phyloP scores from a whole-genome alignment of 2,888 invertebrate genomes.

The Allolobophora icterica region DNA sequence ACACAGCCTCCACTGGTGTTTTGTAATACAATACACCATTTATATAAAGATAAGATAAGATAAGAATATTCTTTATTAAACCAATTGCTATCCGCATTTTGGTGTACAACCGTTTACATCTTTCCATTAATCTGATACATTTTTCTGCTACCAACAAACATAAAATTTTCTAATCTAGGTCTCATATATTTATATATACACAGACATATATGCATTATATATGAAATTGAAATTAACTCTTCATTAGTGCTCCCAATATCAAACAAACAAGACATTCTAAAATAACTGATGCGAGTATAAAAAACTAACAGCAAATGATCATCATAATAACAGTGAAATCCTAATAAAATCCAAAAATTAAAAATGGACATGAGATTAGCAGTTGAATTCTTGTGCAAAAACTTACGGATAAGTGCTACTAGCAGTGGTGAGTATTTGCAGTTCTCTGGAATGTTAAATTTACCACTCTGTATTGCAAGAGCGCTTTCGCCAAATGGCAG shows the following conservation, averaged over 20 bases:
- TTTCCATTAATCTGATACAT: no score
- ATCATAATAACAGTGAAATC: neutral
- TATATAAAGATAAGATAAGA: no score
- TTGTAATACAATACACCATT: neutral
- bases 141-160: no score
- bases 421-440: conserved; percentile 77
- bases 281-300: no score
- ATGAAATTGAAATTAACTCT: neutral
- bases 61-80: no score
- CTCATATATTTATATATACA: no score
- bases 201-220: no score
- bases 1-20: neutral
- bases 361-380: neutral
- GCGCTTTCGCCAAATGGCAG: conserved; percentile 90
- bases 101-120: no score
- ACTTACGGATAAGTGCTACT: conserved; percentile 75
- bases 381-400: neutral
- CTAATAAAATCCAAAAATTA: neutral
- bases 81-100: no score
- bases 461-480: conserved; percentile 88
- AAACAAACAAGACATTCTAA: neutral
- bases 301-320: neutral
- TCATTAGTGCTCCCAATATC: neutral
- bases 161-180: no score
- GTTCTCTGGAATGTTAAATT: conserved; percentile 82